A percentile compares a stretch with the other conserved stretches of the same genome.
Conservation (phyloP, 2,888 invertebrate genomes). For the Brenthis hecate region DNA sequence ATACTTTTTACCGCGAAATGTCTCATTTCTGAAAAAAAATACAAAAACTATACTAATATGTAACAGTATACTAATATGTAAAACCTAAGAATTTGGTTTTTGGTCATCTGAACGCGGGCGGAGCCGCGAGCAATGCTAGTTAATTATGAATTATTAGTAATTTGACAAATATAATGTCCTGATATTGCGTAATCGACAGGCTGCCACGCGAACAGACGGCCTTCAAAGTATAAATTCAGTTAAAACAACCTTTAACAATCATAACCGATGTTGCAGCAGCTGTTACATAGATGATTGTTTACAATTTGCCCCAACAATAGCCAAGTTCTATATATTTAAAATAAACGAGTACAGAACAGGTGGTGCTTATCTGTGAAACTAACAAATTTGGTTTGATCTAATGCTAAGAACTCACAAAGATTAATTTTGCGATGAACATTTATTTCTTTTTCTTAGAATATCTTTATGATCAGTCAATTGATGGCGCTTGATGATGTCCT, state of each 20-base stretch:
- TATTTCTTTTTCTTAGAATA: neutral
- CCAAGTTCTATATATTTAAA: conserved; percentile 32
- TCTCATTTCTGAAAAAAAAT: no score
- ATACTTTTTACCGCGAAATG: no score
- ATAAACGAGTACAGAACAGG: conserved; percentile 29
- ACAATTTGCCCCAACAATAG: conserved; percentile 12
- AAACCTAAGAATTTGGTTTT: no score
- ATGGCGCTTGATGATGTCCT: no score
- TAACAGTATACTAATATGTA: no score
- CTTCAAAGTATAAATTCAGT: conserved; percentile 23
- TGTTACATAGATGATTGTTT: conserved; percentile 15
- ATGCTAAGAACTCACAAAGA: conserved; percentile 2
- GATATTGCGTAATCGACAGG: neutral
- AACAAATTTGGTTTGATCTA: conserved; percentile 9
- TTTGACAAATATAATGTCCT: neutral
- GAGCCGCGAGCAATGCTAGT: no score
- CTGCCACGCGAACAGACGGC: conserved; percentile 8
- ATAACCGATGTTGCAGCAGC: conserved; percentile 30
- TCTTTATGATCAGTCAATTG: no score
- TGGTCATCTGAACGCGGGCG: no score
- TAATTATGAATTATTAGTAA: no score
- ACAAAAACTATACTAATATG: no score
- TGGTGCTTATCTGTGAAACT: conserved; percentile 29
- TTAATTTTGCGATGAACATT: neutral
- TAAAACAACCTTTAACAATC: conserved; percentile 26